Conservation (phyloP, 2,797 vertebrate genomes). For the Heterohyrax brucei region DNA sequence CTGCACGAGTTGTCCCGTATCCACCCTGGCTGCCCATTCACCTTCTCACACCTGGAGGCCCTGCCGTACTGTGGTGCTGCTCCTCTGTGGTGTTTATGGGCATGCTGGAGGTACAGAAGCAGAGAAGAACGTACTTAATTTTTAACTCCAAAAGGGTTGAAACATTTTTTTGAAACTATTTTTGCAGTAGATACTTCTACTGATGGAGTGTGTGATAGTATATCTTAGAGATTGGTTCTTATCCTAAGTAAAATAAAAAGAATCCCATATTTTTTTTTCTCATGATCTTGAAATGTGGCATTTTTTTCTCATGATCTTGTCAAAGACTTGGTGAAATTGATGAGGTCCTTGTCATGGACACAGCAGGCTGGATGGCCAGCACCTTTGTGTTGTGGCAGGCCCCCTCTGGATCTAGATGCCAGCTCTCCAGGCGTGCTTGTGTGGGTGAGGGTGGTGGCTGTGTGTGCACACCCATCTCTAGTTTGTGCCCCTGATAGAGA, state of each 20-base stretch:
- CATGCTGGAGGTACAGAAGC: neutral
- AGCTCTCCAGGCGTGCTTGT: neutral
- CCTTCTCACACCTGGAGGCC: neutral
- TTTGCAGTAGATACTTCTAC: neutral
- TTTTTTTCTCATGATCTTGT: neutral
- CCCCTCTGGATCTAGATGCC: neutral
- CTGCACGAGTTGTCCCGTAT: accelerated
- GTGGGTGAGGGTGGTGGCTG: neutral
- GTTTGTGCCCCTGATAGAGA: neutral
- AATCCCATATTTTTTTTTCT: neutral
- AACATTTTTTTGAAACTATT: neutral
- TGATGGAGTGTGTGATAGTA: neutral
- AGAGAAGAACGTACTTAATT: neutral
- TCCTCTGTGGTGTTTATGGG: neutral
- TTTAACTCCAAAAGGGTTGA: neutral
- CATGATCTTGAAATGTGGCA: neutral
- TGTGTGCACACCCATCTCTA: neutral
- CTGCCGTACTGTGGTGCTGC: conserved; percentile 2
- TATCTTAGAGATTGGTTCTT: neutral
- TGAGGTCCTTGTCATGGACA: neutral
- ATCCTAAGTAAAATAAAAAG: neutral
- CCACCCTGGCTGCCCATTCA: accelerated
- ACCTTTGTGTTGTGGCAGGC: neutral
- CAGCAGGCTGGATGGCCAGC: neutral
- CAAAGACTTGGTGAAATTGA: neutral